Conservation (phyloP, 1,140 invertebrate genomes). For the Papilio helenus region DNA sequence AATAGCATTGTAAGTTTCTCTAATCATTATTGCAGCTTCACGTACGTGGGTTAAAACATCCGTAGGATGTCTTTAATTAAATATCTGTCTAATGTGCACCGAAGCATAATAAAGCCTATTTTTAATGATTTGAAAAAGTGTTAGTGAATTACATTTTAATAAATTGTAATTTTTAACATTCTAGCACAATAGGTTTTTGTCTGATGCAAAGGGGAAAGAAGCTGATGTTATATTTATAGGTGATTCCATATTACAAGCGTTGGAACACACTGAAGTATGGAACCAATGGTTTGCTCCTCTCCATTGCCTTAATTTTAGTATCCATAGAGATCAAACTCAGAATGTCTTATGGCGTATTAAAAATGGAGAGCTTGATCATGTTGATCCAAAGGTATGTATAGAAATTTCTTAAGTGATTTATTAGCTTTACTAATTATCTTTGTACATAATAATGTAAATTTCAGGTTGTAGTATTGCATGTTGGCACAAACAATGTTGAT, state of each 20-base stretch:
- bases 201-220: constrained; percentile 92
- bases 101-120: constrained; percentile 21
- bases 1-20: constrained; percentile 84
- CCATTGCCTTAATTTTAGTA: constrained; percentile 95
- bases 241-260: constrained; percentile 91
- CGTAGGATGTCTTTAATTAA: constrained; percentile 29
- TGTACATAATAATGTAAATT: constrained; percentile 46
- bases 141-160: constrained; percentile 30
- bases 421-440: constrained; percentile 31
- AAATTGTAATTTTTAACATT: constrained; percentile 58
- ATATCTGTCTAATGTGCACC: constrained; percentile 28
- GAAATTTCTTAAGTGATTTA: not conserved
- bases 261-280: constrained; percentile 92
- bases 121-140: constrained; percentile 23
- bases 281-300: constrained; percentile 93
- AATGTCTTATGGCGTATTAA: constrained; percentile 94
- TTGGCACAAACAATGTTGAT: constrained; percentile 94
- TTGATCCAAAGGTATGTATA: constrained; percentile 90
- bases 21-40: constrained; percentile 26
- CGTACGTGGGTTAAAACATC: constrained; percentile 39
- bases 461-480: constrained; percentile 92
- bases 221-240: constrained; percentile 96
- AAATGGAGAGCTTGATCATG: constrained; percentile 94
- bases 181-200: constrained; percentile 92
- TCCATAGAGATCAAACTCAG: constrained; percentile 93